These are phyloP conservation scores for Pygoscelis adeliae DNA, from an alignment of 2,113 vertebrate genomes.

Conservation along the genomic window DNA sequence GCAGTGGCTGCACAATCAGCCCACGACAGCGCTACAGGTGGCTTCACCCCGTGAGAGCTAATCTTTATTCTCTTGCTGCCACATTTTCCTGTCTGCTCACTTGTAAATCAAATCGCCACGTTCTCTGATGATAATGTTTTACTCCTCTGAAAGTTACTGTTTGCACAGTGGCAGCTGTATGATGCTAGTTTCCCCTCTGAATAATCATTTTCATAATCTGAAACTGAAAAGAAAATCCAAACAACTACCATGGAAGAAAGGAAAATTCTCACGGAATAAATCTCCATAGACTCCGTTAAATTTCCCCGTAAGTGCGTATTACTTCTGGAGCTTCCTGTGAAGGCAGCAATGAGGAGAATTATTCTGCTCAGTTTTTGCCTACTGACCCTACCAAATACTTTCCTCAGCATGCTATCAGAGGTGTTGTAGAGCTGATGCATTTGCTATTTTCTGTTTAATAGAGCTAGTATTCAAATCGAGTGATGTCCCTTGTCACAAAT, in stretches of 20 bases:
- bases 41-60: background rate
- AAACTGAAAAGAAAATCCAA: background rate
- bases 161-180: background rate
- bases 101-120: background rate
- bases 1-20: background rate
- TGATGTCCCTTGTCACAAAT: background rate
- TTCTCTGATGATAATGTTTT: background rate
- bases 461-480: background rate
- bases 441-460: background rate
- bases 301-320: background rate
- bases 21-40: background rate
- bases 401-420: background rate
- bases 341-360: background rate
- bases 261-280: background rate
- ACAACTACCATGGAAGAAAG: background rate
- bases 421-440: background rate
- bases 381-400: background rate
- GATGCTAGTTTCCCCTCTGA: background rate
- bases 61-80: background rate
- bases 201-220: conserved; percentile 17
- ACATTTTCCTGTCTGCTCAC: background rate
- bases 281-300: background rate
- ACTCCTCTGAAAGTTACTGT: background rate
- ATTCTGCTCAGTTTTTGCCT: background rate
- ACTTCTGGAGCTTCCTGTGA: background rate